Percentiles rank a stretch among this genome's conserved stretches.
These are phyloP conservation scores for Perca fluviatilis DNA, from an alignment of 2,113 vertebrate genomes.

Conservation along the genomic window DNA sequence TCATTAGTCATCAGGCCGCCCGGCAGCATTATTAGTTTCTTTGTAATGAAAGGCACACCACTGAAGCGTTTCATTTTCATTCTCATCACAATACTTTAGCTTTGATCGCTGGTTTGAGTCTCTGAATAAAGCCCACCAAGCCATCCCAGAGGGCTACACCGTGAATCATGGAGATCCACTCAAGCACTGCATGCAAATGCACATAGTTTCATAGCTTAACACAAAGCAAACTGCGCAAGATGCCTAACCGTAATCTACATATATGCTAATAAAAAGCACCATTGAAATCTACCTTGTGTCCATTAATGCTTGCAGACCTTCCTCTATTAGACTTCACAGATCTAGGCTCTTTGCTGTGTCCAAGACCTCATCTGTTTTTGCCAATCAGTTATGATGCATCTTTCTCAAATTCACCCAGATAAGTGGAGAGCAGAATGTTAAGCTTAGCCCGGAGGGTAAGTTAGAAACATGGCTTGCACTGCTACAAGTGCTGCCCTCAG, in stretches of 20 bases:
- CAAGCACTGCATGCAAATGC: slow-evolving; percentile 30
- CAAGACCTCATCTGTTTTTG: slow-evolving; percentile 39
- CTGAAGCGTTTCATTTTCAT: slow-evolving; percentile 50
- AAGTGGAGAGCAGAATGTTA: slow-evolving; percentile 19
- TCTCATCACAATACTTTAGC: slow-evolving; percentile 39
- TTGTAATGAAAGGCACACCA: slow-evolving; percentile 36
- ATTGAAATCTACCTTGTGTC: neutral
- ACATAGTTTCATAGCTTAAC: slow-evolving; percentile 29
- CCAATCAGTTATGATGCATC: slow-evolving; percentile 5
- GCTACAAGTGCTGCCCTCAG: neutral
- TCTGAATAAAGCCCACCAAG: slow-evolving; percentile 42
- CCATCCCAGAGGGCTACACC: slow-evolving; percentile 41
- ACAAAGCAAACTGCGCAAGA: neutral
- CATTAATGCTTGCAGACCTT: slow-evolving; percentile 10
- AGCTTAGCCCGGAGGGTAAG: slow-evolving; percentile 8
- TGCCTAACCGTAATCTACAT: neutral
- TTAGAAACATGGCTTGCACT: slow-evolving; percentile 10
- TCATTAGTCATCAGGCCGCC: slow-evolving; percentile 50
- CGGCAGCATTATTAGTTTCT: slow-evolving; percentile 34
- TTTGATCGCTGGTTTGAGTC: slow-evolving; percentile 62
- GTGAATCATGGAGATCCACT: slow-evolving; percentile 40
- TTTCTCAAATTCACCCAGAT: slow-evolving; percentile 2
- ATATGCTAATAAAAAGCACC: slow-evolving; percentile 3
- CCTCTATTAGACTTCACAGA: slow-evolving; percentile 10
- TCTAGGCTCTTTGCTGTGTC: neutral